Percentiles rank a stretch among this genome's conserved stretches.
Evolutionary conservation across 1,140 invertebrate genomes (phyloP).

Genomic region (Platyscapa corneri): DNA sequence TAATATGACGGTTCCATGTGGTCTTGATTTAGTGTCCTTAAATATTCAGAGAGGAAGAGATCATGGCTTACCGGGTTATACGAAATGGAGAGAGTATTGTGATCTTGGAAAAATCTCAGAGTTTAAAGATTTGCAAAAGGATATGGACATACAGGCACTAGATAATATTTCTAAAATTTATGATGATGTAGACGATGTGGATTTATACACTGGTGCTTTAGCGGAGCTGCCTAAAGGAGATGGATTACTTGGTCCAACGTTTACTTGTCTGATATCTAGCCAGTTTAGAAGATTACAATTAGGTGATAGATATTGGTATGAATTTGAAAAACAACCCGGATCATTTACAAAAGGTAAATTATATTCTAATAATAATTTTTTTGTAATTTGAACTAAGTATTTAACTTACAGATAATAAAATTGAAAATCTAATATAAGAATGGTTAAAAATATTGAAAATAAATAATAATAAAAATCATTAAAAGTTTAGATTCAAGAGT

Average conservation of each 20-base stretch:
- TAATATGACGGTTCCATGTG: conserved; percentile 74
- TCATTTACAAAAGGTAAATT: conserved; percentile 81
- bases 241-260: conserved; percentile 87
- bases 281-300: conserved; percentile 87
- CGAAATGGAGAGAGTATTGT: conserved; percentile 84
- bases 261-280: conserved; percentile 89
- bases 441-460: no score
- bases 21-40: conserved; percentile 88
- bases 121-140: conserved; percentile 83
- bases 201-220: conserved; percentile 89
- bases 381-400: neutral
- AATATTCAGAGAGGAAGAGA: conserved; percentile 92
- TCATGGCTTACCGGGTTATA: conserved; percentile 89
- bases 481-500: no score
- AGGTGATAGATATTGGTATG: conserved; percentile 93
- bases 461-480: no score
- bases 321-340: conserved; percentile 79
- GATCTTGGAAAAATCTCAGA: conserved; percentile 79
- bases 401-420: no score
- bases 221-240: conserved; percentile 82
- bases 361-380: neutral
- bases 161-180: conserved; percentile 80
- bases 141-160: conserved; percentile 79
- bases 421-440: no score
- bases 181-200: conserved; percentile 87